These are phyloP conservation scores for Saturnia pavonia DNA, from an alignment of 2,888 invertebrate species.

Conservation along the genomic window DNA sequence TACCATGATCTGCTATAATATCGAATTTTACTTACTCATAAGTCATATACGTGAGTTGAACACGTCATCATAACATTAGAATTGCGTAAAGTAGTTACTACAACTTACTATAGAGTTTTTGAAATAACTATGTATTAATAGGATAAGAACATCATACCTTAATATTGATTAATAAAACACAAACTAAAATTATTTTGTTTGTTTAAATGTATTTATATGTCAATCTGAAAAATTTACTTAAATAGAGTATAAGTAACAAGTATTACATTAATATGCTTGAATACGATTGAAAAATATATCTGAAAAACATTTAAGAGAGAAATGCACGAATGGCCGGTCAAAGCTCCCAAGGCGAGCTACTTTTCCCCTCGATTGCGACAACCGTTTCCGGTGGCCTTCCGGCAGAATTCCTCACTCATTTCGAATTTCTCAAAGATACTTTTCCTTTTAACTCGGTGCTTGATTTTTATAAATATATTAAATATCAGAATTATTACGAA, in stretches of 20 bases:
- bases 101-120: neutral
- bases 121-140: neutral
- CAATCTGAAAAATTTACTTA: neutral
- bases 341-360: constrained; percentile 59
- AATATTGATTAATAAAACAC: neutral
- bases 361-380: constrained; percentile 68
- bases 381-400: constrained; percentile 59
- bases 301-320: constrained; percentile 38
- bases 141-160: neutral
- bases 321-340: constrained; percentile 58
- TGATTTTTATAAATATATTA: constrained; percentile 34
- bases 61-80: neutral
- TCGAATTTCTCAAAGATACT: constrained; percentile 45
- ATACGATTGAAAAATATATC: constrained; percentile 13
- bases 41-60: neutral
- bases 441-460: constrained; percentile 44
- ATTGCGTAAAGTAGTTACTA: neutral
- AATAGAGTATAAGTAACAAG: neutral
- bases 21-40: constrained; percentile 22
- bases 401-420: constrained; percentile 52
- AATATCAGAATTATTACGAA: constrained; percentile 6
- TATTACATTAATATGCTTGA: neutral
- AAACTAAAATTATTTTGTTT: neutral
- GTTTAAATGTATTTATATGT: too few species aligned
- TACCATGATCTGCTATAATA: constrained; percentile 37